Evolutionary conservation across 2,113 vertebrate genomes (phyloP).

Genomic region (Hypocryptadius cinnamomeus): DNA sequence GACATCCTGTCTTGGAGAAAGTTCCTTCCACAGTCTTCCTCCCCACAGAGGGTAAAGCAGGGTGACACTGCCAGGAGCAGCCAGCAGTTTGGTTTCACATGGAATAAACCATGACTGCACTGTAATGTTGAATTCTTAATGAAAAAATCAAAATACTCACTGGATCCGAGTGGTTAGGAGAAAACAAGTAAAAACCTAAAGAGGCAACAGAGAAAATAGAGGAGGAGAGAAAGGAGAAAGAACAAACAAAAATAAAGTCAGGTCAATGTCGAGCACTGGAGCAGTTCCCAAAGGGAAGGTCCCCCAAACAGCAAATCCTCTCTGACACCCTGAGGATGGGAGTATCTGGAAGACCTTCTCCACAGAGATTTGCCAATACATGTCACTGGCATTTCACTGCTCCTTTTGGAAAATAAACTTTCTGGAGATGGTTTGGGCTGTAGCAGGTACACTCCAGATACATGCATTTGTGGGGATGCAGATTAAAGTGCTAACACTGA

Average conservation of each 20-base stretch:
- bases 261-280: not conserved
- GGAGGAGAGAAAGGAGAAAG: not conserved
- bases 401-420: not conserved
- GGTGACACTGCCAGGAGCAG: not conserved
- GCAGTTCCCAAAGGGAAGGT: not conserved
- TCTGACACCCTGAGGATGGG: not conserved
- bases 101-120: not conserved
- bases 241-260: not conserved
- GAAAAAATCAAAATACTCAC: conserved; percentile 71
- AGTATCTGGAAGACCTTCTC: not conserved
- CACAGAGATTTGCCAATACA: not conserved
- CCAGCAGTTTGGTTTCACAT: not conserved
- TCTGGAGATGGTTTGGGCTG: not conserved
- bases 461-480: not conserved
- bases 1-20: not conserved
- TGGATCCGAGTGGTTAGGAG: conserved; percentile 84
- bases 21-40: not conserved
- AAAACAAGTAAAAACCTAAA: conserved; percentile 95
- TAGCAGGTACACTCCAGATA: not conserved
- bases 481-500: not conserved
- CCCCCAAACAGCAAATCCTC: not conserved
- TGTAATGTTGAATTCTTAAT: not conserved
- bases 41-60: not conserved
- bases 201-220: not conserved
- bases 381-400: not conserved